Base-by-base conservation (phyloP, 2,888 invertebrate species). In the Aphodius sticticus region DNA sequence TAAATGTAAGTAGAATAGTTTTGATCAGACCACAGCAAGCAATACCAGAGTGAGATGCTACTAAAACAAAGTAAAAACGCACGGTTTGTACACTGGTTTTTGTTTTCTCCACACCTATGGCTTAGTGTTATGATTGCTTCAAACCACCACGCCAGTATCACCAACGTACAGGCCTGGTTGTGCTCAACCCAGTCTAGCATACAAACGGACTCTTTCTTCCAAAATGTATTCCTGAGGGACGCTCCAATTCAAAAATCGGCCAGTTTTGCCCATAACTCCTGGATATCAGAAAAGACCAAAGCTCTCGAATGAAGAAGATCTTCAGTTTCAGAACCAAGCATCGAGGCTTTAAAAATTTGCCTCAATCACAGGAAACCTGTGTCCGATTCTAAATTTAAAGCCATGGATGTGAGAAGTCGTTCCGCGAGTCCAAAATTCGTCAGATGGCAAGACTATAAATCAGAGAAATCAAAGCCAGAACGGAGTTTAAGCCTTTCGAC, bases 331-430 rank as follows among this genome's bases (percentile, higher is more conserved):
- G 81, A 81, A 38, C 93, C 93, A 78, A 92, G 92, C 7, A 87
- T 91, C 35, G 88, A 91, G 70, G 89, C 91, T 5, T 86, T 93
- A 82, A 93, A 92, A 85, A 90, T 93, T 53, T 95, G 95, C 86
- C 89, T 95, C 70, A 91, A 92, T 71, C 91, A 94, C 84, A 93
- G 94, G 82, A 93, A 92, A 85, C 94, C 95, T 6, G 95, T 95
- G 0, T 92, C 93, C 1, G 92, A 94, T 83, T 95, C 95, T 0
- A 93, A 93, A 84, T 95, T 95, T 87, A 92, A 92, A 84, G 91
- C 92, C 84, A 91, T 93, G 90, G 95, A 95, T 84, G 91, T 84
- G n/a, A 84, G 84, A 76, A 85, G 88, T 86, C 80, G 93, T 90
- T 86, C 92, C 89, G 90, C 91, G 15, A 93, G 92, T 84, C 92